Conservation (phyloP, 2,797 vertebrate species). For the Myotis pilosus region DNA sequence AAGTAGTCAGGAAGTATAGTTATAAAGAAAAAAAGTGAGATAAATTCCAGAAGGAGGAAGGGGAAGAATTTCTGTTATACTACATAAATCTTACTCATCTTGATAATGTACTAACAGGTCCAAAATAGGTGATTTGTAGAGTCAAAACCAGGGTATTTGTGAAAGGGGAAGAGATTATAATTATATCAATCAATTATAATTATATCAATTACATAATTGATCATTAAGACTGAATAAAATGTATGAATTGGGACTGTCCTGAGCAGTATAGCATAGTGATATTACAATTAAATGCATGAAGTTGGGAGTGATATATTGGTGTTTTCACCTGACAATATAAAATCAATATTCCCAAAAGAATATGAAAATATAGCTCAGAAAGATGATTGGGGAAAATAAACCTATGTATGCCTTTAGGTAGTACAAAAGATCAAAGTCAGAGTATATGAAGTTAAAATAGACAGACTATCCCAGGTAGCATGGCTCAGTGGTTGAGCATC, state of each 20-base stretch:
- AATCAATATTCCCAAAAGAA: background rate
- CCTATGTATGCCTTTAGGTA: background rate
- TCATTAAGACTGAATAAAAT: background rate
- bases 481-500: too few species aligned
- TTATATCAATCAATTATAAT: too few species aligned
- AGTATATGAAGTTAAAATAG: background rate
- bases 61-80: background rate
- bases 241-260: background rate
- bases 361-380: slow-evolving; percentile 1
- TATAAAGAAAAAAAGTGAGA: background rate
- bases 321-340: background rate
- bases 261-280: background rate
- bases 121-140: background rate
- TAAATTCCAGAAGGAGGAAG: background rate
- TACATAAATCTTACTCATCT: background rate
- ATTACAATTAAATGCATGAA: background rate
- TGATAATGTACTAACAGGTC: background rate
- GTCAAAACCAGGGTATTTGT: background rate
- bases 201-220: background rate
- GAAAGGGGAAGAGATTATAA: background rate
- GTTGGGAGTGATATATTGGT: background rate
- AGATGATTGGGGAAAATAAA: background rate
- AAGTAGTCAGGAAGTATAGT: background rate
- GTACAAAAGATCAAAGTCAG: background rate
- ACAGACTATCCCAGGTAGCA: background rate